phyloP scores from a whole-genome alignment of 1,140 invertebrate genomes.

The Conus ventricosus region DNA sequence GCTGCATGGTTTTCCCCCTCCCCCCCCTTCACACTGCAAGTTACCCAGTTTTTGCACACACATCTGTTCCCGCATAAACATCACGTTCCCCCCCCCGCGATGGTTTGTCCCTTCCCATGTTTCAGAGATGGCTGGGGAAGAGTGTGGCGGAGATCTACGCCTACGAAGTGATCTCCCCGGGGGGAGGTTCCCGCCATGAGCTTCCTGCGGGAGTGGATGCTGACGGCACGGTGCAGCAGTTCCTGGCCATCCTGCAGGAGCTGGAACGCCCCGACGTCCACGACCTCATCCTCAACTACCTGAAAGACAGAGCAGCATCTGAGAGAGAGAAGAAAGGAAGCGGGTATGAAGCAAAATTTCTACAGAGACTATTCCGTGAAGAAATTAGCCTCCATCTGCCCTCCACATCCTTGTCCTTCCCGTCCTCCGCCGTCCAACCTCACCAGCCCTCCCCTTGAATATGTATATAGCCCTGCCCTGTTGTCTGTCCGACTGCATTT shows the following conservation, averaged over 20 bases:
- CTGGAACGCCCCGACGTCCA: constrained; percentile 23
- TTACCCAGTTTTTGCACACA: too few species aligned
- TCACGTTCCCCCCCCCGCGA: too few species aligned
- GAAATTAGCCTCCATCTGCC: background rate
- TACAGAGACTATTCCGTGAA: background rate
- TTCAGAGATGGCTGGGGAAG: constrained; percentile 27
- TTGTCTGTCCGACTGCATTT: too few species aligned
- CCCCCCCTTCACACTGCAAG: too few species aligned
- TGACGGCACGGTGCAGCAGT: constrained; percentile 24
- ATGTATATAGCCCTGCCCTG: background rate
- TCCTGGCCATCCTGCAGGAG: constrained; percentile 14
- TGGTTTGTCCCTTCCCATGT: background rate
- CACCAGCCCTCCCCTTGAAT: background rate
- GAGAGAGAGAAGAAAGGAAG: background rate
- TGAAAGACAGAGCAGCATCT: background rate
- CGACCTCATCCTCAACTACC: constrained; percentile 3
- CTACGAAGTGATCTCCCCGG: constrained; percentile 5
- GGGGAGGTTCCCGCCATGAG: constrained; percentile 18
- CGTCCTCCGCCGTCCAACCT: background rate
- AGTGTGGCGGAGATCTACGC: constrained; percentile 26
- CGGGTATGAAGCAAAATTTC: background rate
- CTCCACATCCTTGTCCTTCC: background rate
- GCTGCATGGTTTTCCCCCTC: too few species aligned
- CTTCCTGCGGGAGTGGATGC: constrained; percentile 30
- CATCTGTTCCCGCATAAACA: too few species aligned